Evolutionary conservation across 2,113 vertebrate species (phyloP).

Genomic region (Globicephala melas): DNA sequence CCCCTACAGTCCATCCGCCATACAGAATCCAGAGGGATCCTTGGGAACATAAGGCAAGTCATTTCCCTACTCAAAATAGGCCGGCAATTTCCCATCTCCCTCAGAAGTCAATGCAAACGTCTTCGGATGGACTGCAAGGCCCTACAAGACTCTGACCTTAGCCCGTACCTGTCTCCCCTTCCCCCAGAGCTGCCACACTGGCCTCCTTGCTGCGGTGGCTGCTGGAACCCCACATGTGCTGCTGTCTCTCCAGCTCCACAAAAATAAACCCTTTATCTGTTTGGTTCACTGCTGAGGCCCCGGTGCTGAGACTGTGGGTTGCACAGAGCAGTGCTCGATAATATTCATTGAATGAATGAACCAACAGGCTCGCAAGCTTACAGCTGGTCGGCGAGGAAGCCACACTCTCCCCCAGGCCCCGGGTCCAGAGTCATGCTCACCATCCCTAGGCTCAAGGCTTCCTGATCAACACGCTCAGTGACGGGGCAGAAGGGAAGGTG

Average conservation of each 20-base stretch:
- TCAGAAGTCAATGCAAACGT: background rate
- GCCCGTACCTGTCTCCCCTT: no score
- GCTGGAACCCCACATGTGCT: background rate
- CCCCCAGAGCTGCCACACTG: background rate
- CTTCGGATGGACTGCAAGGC: no score
- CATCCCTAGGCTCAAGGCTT: rapidly evolving
- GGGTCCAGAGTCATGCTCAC: background rate
- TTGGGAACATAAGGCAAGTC: no score
- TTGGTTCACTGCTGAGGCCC: no score
- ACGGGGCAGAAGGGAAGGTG: background rate
- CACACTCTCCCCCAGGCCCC: background rate
- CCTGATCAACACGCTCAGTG: rapidly evolving
- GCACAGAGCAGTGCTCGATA: background rate
- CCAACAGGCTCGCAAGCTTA: background rate
- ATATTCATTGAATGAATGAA: background rate
- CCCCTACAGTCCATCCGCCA: background rate
- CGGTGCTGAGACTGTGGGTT: background rate
- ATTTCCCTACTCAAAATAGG: background rate
- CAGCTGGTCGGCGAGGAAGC: background rate
- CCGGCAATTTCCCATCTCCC: background rate
- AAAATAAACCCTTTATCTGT: no score
- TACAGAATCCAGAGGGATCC: background rate
- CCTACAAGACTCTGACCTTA: background rate
- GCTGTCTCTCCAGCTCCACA: no score
- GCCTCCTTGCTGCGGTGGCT: background rate